Base-by-base conservation (phyloP, 2,113 vertebrate genomes). In the Pelmatolapia mariae region DNA sequence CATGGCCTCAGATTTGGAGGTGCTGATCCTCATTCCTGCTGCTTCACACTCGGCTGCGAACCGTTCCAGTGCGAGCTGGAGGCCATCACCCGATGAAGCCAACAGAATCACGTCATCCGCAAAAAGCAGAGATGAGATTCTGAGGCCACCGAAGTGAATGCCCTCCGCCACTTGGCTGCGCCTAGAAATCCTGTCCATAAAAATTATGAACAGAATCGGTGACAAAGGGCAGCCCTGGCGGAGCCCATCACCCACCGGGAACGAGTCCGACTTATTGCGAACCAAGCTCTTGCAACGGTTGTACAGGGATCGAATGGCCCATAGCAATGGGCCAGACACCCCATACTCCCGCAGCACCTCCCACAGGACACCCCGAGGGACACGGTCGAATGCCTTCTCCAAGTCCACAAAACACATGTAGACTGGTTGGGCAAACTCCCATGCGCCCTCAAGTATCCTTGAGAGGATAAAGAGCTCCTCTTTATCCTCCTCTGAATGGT, bases 271-370 rank as follows among this genome's bases (percentile, higher is more conserved):
- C 12, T 57, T 57, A 26, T 57, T 57, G 54, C 7, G 0, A 57
- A 57, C 54, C 24, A 15, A 57, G 54, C 12, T 57, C 24, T 57
- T 57, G 22, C 54, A 26, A 57, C 0, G 22, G 22, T 57, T 57
- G 22, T 26, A 57, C 0, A 26, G 54, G 12, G 54, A 15, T 57
- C 4, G 0, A 57, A 26, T 5, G 2, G 54, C 0, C 12, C 2
- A 7, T 57, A 26, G 24, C 24, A 57, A 15, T 57, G 4, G 12
- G 22, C 22, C 54, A 57, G 22, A 15, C 22, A 57, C 54, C 10
- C 53, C 53, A 24, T 24, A 12, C 53, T 54, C n/a, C n/a, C 3
- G 1, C 0, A 26, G 0, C 22, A 0, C 12, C 24, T 26, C 12
- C 12, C 12, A 56, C 52, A 12, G 3, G n/a, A 54, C 52, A 54